These are phyloP conservation scores for Hydraecia micacea DNA, from an alignment of 2,888 invertebrate genomes.

Conservation along the genomic window DNA sequence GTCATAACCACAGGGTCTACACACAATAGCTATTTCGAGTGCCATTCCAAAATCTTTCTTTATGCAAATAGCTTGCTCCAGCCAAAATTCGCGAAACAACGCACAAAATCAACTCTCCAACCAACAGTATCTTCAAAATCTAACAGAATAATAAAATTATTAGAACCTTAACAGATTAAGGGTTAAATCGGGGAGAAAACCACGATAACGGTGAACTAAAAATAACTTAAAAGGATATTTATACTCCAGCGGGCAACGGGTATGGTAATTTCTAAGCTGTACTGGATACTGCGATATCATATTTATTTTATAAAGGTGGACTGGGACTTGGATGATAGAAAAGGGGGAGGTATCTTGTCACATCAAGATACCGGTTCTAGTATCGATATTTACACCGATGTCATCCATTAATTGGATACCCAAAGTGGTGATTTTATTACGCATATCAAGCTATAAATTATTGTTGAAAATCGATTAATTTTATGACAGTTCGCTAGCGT, in stretches of 20 bases:
- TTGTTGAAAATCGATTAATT: constrained; percentile 34
- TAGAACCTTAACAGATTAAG: constrained; percentile 46
- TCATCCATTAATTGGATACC: constrained; percentile 16
- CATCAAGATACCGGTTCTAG: constrained; percentile 24
- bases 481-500: constrained; percentile 23
- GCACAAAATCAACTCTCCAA: background rate
- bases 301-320: constrained; percentile 53
- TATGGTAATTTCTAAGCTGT: constrained; percentile 65
- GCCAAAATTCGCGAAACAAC: background rate
- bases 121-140: background rate
- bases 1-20: background rate
- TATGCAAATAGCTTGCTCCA: background rate
- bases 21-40: background rate
- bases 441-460: constrained; percentile 20
- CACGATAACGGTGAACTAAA: constrained; percentile 61
- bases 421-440: constrained; percentile 39
- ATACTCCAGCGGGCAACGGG: constrained; percentile 55
- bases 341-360: constrained; percentile 28
- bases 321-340: constrained; percentile 21
- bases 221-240: constrained; percentile 57
- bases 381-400: constrained; percentile 13
- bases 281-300: constrained; percentile 51
- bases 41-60: background rate
- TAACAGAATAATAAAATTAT: constrained; percentile 35
- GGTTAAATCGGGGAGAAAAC: constrained; percentile 50